Percentiles rank a stretch among this genome's conserved stretches.
These are phyloP conservation scores for Podarcis siculus DNA, from an alignment of 2,797 vertebrate species.

Conservation along the genomic window DNA sequence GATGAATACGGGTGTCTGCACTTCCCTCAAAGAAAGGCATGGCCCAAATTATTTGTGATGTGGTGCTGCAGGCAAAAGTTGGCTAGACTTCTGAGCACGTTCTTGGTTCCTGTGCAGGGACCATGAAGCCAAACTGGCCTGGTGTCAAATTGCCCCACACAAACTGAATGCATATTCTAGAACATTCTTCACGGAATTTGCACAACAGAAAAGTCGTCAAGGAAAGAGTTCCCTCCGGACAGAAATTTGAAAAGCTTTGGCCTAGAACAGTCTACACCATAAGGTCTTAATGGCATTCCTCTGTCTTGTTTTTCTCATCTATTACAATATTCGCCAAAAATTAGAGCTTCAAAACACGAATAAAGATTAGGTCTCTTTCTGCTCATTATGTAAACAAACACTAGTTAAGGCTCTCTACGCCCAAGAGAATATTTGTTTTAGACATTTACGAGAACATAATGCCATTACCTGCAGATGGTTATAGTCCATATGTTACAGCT, in stretches of 20 bases:
- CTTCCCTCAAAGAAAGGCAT: neutral
- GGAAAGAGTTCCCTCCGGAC: neutral
- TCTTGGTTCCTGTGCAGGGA: neutral
- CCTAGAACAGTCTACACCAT: neutral
- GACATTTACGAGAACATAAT: neutral
- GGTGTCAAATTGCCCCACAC: neutral
- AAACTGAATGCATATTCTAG: neutral
- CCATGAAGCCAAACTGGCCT: neutral
- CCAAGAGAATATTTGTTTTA: neutral
- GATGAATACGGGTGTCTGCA: neutral
- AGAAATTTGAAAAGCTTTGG: neutral
- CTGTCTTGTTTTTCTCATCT: neutral
- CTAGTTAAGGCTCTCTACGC: neutral
- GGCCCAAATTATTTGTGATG: neutral
- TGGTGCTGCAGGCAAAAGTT: neutral
- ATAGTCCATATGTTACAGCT: neutral
- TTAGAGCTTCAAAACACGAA: neutral
- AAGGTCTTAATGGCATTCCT: neutral
- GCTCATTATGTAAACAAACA: neutral
- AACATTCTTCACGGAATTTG: neutral
- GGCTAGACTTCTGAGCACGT: neutral
- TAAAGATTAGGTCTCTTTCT: neutral
- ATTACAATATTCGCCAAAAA: neutral
- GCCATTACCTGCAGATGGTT: neutral
- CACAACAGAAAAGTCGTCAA: neutral